Conservation (phyloP, 2,113 vertebrate genomes). For the Prolemur simus region DNA sequence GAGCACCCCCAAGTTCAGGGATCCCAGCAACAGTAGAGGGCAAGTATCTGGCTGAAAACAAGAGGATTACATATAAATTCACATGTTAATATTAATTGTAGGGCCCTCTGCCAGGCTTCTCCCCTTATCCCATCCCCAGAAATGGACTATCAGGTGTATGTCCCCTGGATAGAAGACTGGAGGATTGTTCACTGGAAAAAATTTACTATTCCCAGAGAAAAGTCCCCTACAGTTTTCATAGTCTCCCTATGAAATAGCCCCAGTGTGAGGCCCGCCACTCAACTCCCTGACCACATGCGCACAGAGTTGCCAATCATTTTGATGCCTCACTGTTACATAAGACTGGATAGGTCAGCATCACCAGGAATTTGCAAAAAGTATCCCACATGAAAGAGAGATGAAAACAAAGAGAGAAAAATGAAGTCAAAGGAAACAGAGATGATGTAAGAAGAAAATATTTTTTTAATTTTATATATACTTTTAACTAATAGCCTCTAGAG, state of each 20-base stretch:
- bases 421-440: background rate
- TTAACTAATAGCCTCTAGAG: background rate
- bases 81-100: background rate
- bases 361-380: background rate
- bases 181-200: background rate
- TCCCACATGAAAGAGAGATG: background rate
- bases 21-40: background rate
- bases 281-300: background rate
- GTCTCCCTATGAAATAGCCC: background rate
- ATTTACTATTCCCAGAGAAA: background rate
- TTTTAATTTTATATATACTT: background rate
- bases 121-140: background rate
- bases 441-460: background rate
- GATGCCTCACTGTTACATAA: background rate
- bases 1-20: background rate
- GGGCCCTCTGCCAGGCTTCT: background rate
- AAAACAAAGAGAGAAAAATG: background rate
- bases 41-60: background rate
- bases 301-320: background rate
- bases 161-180: background rate
- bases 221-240: background rate
- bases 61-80: background rate
- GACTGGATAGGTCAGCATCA: background rate
- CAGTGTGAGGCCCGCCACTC: background rate
- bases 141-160: background rate